Evolutionary conservation across 1,140 invertebrate species (phyloP).

Genomic region (Bactericera cockerelli): DNA sequence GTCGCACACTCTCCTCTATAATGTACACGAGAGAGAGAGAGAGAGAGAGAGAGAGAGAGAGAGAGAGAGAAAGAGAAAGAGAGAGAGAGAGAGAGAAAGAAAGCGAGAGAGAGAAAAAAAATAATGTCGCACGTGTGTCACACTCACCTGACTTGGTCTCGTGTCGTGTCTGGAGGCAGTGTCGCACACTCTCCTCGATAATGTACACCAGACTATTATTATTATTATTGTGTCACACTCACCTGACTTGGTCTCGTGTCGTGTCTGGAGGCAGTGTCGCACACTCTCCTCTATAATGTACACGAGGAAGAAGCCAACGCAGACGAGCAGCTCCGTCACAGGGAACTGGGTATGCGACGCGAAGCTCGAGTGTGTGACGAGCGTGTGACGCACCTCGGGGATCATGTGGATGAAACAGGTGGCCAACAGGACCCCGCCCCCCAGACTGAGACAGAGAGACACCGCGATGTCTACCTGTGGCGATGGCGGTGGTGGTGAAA

Average conservation of each 20-base stretch:
- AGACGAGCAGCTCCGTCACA: conserved; percentile 49
- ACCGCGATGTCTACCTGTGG: conserved; percentile 18
- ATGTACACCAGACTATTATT: conserved; percentile 61
- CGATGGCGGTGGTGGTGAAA: too few relatives aligned
- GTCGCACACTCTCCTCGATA: conserved; percentile 35
- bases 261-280: neutral
- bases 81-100: too few relatives aligned
- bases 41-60: too few relatives aligned
- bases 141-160: too few relatives aligned
- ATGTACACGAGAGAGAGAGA: conserved; percentile 65
- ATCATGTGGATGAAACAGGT: conserved; percentile 69
- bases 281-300: conserved; percentile 63
- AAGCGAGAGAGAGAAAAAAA: too few relatives aligned
- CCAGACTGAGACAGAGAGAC: conserved; percentile 46
- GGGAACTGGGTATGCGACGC: conserved; percentile 25
- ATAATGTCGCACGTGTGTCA: too few relatives aligned
- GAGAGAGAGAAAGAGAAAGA: too few relatives aligned
- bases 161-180: neutral
- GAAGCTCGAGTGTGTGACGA: neutral
- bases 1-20: conserved; percentile 35
- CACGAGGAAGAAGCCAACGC: conserved; percentile 59
- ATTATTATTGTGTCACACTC: too few relatives aligned
- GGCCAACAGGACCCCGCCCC: conserved; percentile 67
- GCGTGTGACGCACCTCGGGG: conserved; percentile 45
- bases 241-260: neutral